Conservation (phyloP, 2,113 vertebrate species). For the Pelecanus crispus region DNA sequence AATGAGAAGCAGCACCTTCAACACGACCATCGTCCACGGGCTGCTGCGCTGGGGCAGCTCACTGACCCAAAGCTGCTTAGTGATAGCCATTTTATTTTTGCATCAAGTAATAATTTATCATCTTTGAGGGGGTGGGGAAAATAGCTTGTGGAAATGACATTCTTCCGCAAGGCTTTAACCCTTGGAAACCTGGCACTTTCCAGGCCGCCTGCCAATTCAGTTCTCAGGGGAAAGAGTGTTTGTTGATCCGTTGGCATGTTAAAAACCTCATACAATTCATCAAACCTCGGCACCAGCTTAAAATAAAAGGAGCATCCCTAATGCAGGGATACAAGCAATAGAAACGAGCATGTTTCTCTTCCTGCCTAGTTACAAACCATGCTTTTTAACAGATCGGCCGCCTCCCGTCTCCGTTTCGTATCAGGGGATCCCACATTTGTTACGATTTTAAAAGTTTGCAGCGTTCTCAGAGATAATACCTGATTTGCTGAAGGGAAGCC, state of each 20-base stretch:
- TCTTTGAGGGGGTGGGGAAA: conserved; percentile 9
- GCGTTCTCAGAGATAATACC: neutral
- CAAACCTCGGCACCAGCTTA: neutral
- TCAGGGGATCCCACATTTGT: neutral
- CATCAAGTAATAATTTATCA: conserved; percentile 10
- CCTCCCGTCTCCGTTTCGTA: neutral
- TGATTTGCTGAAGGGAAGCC: neutral
- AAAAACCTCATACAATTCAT: neutral
- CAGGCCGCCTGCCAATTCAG: neutral
- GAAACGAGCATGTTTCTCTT: neutral
- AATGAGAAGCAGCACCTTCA: neutral
- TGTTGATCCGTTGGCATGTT: neutral
- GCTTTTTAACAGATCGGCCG: neutral
- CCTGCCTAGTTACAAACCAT: neutral
- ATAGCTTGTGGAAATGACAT: conserved; percentile 22
- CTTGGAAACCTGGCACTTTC: conserved; percentile 4
- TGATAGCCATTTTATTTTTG: conserved; percentile 7
- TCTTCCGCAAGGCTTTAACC: conserved; percentile 50
- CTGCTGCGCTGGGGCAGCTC: neutral
- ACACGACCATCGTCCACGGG: neutral
- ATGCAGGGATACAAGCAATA: fast-evolving
- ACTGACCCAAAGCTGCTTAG: neutral
- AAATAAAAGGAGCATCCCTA: neutral
- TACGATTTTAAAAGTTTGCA: fast-evolving
- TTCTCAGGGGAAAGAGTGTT: neutral